Evolutionary conservation across 1,140 invertebrate species (phyloP).

Genomic region (Chymomyza costata): DNA sequence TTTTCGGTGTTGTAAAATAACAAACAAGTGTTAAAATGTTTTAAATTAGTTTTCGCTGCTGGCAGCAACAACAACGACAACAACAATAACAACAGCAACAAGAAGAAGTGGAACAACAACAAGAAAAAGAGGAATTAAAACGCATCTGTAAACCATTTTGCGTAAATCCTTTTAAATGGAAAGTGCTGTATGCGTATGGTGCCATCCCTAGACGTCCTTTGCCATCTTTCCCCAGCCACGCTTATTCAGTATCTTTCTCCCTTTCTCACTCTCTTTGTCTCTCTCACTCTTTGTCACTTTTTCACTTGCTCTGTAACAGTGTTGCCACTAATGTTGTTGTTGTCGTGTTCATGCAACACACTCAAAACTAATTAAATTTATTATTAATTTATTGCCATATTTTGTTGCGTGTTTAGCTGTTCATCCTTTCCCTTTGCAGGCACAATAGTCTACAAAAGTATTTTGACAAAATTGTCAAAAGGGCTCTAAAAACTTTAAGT

Average conservation of each 20-base stretch:
- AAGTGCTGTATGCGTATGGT: too few species aligned
- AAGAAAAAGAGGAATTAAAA: constrained; percentile 34
- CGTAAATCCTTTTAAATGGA: too few species aligned
- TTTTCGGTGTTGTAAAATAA: constrained; percentile 34
- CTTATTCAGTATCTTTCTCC: too few species aligned
- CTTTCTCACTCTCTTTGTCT: constrained; percentile 1
- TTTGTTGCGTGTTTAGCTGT: constrained; percentile 6
- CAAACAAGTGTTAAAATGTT: constrained; percentile 70
- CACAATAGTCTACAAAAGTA: too few species aligned
- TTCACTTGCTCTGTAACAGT: background rate
- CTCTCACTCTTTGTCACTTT: constrained; percentile 18
- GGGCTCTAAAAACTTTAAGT: too few species aligned
- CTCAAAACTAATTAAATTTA: constrained; percentile 60
- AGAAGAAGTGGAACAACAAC: constrained; percentile 10
- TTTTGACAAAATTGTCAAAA: too few species aligned
- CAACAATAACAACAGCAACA: too few species aligned
- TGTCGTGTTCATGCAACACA: too few species aligned
- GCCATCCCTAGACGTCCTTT: too few species aligned
- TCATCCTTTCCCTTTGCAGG: constrained; percentile 9
- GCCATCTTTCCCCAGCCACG: too few species aligned
- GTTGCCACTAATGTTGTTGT: constrained; percentile 12
- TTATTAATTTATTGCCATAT: constrained; percentile 58
- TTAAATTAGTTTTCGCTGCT: constrained; percentile 63
- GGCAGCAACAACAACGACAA: constrained; percentile 26
- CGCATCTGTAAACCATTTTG: constrained; percentile 31